Evolutionary conservation across 2,113 vertebrate species (phyloP).

Genomic region (Mandrillus leucophaeus): DNA sequence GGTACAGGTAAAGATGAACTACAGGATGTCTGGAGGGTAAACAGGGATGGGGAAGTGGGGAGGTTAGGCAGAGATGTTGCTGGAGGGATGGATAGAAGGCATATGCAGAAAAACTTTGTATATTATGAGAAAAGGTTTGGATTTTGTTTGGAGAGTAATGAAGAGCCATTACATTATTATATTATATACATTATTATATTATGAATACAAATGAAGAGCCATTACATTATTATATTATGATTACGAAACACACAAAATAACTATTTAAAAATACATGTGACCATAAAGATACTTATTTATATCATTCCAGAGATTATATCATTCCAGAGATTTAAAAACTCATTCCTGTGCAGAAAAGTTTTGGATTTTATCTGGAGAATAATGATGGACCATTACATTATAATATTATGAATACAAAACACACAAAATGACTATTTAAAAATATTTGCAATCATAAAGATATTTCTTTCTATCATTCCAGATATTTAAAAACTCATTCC

Average conservation of each 20-base stretch:
- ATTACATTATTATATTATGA: neutral
- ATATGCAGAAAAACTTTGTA: neutral
- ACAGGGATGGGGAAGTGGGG: no score
- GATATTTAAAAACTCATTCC: neutral
- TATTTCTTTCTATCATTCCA: neutral
- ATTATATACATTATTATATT: neutral
- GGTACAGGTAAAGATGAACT: neutral
- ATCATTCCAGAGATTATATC: neutral
- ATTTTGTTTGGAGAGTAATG: neutral
- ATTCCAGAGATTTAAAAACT: neutral
- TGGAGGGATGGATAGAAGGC: neutral
- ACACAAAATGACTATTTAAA: neutral
- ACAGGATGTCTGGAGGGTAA: neutral
- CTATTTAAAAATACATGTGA: neutral
- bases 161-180: neutral
- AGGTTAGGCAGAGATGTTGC: neutral
- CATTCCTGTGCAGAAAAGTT: neutral
- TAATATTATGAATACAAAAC: neutral
- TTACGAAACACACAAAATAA: neutral
- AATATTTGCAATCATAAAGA: neutral
- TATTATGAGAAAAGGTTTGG: neutral
- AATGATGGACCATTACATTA: neutral
- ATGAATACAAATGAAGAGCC: neutral
- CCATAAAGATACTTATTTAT: neutral
- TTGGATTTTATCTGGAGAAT: neutral